Percentiles rank a stretch among this genome's conserved stretches.
phyloP scores from a whole-genome alignment of 2,797 vertebrate species.

The Poliocrania exsul region DNA sequence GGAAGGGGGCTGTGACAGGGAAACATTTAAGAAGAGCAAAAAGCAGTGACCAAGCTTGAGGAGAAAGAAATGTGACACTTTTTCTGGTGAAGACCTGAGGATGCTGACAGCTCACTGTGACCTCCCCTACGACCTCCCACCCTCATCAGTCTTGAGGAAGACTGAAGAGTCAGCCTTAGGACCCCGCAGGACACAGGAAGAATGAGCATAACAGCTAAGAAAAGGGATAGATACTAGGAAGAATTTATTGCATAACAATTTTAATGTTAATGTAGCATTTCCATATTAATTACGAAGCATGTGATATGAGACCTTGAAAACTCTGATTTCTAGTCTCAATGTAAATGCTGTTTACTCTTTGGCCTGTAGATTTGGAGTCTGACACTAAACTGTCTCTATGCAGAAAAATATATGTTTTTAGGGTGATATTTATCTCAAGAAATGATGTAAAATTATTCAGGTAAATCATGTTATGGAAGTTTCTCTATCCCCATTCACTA shows the following conservation, averaged over 20 bases:
- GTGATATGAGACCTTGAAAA: not conserved
- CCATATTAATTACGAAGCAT: not conserved
- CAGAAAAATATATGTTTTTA: not conserved
- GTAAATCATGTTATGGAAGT: not conserved
- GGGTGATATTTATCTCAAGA: not conserved
- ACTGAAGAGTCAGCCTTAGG: not conserved
- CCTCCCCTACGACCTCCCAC: not conserved
- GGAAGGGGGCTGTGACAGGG: not conserved
- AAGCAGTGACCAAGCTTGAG: not conserved
- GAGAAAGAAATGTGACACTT: not conserved
- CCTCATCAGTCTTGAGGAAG: accelerated
- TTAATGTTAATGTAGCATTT: not conserved
- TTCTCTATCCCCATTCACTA: not conserved
- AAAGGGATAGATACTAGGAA: not conserved
- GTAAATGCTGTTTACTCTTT: not conserved
- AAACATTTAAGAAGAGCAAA: not conserved
- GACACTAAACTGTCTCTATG: not conserved
- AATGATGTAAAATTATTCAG: constrained; percentile 27
- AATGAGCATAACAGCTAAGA: not conserved
- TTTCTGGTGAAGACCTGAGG: not conserved
- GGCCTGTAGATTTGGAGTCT: not conserved
- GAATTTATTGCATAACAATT: not conserved
- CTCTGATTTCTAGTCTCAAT: not conserved
- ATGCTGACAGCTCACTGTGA: not conserved
- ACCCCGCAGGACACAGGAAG: not conserved